Percentiles rank a stretch among this genome's conserved stretches.
Evolutionary conservation across 2,113 vertebrate genomes (phyloP).

Genomic region (Petroica traversi): DNA sequence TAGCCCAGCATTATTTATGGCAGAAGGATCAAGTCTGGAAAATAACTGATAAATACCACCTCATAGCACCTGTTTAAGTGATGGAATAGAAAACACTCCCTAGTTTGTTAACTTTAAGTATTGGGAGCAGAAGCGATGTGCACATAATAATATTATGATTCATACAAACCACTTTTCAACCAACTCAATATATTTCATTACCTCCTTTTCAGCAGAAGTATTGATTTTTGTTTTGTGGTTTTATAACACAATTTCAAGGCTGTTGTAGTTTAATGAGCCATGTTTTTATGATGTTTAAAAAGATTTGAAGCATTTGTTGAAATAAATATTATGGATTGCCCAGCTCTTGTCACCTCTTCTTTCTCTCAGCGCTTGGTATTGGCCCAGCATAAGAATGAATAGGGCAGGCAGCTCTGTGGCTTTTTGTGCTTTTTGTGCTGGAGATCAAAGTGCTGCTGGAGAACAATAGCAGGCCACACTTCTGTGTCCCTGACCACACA

Average conservation of each 20-base stretch:
- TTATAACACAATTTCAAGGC: conserved; percentile 83
- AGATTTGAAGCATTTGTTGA: conserved; percentile 78
- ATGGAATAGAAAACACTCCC: conserved; percentile 53
- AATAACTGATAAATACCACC: conserved; percentile 43
- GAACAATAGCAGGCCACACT: conserved; percentile 85
- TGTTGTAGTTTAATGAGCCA: conserved; percentile 82
- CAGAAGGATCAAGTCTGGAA: conserved; percentile 34
- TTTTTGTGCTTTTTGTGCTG: conserved; percentile 79
- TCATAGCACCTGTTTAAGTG: conserved; percentile 64
- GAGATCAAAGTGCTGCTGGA: conserved; percentile 85
- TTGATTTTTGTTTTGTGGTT: conserved; percentile 84
- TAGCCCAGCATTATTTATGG: conserved; percentile 71
- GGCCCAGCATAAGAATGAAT: conserved; percentile 43
- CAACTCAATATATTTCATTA: conserved; percentile 74
- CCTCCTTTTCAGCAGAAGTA: conserved; percentile 74
- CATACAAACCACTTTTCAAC: conserved; percentile 73
- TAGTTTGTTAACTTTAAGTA: conserved; percentile 78
- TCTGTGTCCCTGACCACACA: conserved; percentile 75
- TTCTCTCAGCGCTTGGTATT: not conserved
- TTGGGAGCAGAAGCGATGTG: conserved; percentile 65
- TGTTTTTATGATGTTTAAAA: conserved; percentile 84
- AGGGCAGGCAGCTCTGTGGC: conserved; percentile 79
- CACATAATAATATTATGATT: conserved; percentile 77
- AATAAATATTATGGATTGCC: conserved; percentile 81
- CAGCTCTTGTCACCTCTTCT: conserved; percentile 35